Base-by-base conservation (phyloP, 2,888 invertebrate species). In the Aphrophora alni region DNA sequence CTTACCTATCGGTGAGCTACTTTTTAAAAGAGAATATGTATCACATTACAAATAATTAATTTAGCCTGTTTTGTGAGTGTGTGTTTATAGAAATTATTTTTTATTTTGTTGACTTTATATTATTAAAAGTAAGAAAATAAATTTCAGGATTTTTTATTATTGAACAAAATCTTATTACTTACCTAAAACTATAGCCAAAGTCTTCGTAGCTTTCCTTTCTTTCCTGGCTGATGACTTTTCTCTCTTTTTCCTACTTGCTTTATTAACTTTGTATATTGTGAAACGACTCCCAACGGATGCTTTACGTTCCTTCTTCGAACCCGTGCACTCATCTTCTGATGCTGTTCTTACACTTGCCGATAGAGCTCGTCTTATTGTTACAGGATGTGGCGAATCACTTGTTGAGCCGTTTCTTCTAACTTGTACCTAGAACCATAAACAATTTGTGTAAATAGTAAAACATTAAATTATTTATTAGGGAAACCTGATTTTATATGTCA, bases 131-230 rank as follows among this genome's bases (percentile, higher is more conserved):
- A n/a, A n/a, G n/a, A n/a, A n/a, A n/a, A n/a, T n/a, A n/a, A n/a
- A n/a, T n/a, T n/a, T n/a, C n/a, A n/a, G n/a, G n/a, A n/a, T n/a
- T n/a, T n/a, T n/a, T n/a, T n/a, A n/a, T n/a, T n/a, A n/a, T n/a
- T n/a, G n/a, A n/a, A n/a, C n/a, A n/a, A n/a, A n/a, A n/a, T n/a
- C n/a, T n/a, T n/a, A n/a, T n/a, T n/a, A n/a, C 93, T 93, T 90
- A 99, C 99, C 98, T 88, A 99, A 92, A 85, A 99, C 99, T 89
- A 99, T 98, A 81, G 98, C 99, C 84, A 99, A 89, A 10, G 99
- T 99, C 91, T 99, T 99, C 10, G 99, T 99, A 38, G 99, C 99
- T 89, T 99, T 98, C 82, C 98, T 92, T 87, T 99, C 99, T 86
- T 96, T 97, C 88, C 95, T 96, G 3, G 97, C 97, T 0, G 97